Evolutionary conservation across 2,888 invertebrate species (phyloP).

Genomic region (Cloeon dipterum): DNA sequence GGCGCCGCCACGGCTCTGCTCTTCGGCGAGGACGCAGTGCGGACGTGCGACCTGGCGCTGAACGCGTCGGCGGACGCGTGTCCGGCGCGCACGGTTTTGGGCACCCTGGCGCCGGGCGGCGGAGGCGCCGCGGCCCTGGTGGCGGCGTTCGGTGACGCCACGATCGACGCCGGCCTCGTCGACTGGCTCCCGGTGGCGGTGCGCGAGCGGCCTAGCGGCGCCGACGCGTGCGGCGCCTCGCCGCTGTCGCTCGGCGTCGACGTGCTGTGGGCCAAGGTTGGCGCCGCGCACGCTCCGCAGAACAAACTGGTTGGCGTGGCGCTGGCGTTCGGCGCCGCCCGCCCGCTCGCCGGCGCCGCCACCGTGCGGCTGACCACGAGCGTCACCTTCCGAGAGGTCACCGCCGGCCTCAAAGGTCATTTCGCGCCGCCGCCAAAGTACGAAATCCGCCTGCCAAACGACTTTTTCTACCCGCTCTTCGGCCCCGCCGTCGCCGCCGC

Average conservation of each 20-base stretch:
- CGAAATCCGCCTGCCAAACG: slow-evolving; percentile 38
- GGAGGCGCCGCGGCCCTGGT: no score
- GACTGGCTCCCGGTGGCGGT: neutral
- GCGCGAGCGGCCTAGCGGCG: neutral
- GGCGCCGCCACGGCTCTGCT: neutral
- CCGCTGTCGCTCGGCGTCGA: neutral
- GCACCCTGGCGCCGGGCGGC: no score
- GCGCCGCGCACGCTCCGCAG: neutral
- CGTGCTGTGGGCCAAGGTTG: neutral
- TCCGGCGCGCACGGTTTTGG: no score
- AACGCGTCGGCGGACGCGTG: no score
- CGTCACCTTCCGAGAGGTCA: slow-evolving; percentile 24
- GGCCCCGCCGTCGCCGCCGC: no score
- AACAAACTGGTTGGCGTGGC: neutral
- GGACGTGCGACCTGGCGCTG: neutral
- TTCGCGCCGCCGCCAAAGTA: slow-evolving; percentile 36
- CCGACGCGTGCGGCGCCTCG: neutral
- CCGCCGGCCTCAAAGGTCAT: slow-evolving; percentile 21
- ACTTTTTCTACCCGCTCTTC: slow-evolving; percentile 48
- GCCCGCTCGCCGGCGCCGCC: neutral
- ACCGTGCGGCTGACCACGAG: slow-evolving; percentile 12
- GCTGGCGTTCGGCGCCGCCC: neutral
- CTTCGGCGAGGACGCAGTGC: neutral
- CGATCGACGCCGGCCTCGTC: neutral
- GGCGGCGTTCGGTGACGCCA: neutral